Conservation (phyloP, 2,888 invertebrate genomes). For the Xestia c-nigrum region DNA sequence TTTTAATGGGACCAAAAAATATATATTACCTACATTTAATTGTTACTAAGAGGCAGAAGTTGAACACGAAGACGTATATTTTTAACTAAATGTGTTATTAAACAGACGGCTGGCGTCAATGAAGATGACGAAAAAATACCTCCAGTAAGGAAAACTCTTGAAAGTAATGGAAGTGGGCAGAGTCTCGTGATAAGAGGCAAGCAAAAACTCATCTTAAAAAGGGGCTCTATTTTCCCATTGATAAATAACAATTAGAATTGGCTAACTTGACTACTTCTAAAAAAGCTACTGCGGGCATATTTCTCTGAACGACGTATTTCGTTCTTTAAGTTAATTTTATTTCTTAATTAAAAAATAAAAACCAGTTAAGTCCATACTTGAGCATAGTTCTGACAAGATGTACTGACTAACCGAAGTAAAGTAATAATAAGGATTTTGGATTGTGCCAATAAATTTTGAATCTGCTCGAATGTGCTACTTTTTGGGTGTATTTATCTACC, state of each 20-base stretch:
- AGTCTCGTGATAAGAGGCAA: constrained; percentile 23
- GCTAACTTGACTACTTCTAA: constrained; percentile 28
- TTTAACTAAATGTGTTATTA: constrained; percentile 27
- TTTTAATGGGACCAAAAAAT: too few relatives aligned
- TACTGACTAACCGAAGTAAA: background rate
- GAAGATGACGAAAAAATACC: constrained; percentile 42
- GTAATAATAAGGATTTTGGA: too few relatives aligned
- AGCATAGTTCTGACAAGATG: background rate
- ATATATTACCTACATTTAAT: background rate
- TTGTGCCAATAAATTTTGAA: background rate
- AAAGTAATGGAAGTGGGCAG: constrained; percentile 41
- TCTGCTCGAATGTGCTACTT: background rate
- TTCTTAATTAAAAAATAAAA: background rate
- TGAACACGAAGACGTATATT: background rate
- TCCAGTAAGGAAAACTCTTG: constrained; percentile 31
- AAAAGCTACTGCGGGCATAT: constrained; percentile 19
- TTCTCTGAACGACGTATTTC: constrained; percentile 8
- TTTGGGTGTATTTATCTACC: background rate
- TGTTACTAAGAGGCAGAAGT: background rate
- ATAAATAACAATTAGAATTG: constrained; percentile 34
- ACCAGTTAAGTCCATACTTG: background rate
- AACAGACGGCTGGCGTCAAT: constrained; percentile 1
- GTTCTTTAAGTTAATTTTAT: background rate
- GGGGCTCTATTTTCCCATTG: constrained; percentile 35
- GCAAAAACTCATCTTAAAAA: constrained; percentile 22